These are phyloP conservation scores for Noctilio leporinus DNA, from an alignment of 2,113 vertebrate genomes.

Conservation along the genomic window DNA sequence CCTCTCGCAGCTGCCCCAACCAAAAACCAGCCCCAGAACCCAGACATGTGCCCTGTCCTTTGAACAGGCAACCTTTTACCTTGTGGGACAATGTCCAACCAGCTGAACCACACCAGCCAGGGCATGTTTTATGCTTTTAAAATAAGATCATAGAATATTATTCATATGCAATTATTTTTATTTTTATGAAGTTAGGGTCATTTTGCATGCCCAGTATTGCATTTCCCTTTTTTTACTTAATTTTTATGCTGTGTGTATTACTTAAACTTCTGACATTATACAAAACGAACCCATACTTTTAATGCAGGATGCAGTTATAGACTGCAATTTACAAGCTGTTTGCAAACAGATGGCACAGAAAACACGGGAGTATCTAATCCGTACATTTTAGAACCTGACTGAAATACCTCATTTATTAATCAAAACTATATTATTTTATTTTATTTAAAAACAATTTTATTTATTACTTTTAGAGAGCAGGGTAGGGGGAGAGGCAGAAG, in stretches of 20 bases:
- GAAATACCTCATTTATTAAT: not conserved
- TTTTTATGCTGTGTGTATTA: not conserved
- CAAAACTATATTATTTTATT: not conserved
- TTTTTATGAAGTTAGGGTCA: not conserved
- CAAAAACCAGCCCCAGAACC: too few species aligned
- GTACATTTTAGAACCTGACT: accelerated
- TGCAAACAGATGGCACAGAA: not conserved
- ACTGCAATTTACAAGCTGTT: not conserved
- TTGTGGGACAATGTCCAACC: too few species aligned
- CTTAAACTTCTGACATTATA: not conserved
- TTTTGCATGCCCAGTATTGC: not conserved
- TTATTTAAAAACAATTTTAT: too few species aligned
- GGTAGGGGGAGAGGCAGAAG: too few species aligned
- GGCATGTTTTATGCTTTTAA: not conserved
- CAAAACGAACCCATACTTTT: not conserved
- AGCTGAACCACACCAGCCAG: too few species aligned
- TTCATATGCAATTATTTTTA: not conserved
- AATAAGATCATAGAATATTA: not conserved
- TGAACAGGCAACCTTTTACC: too few species aligned
- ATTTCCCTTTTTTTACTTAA: not conserved
- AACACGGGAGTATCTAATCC: not conserved
- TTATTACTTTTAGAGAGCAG: too few species aligned
- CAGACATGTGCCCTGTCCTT: too few species aligned
- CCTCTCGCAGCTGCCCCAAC: too few species aligned
- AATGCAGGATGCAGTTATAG: accelerated